Evolutionary conservation across 1,140 invertebrate species (phyloP), one percentile per base, ranked within the genome.

Genomic region (Apis laboriosa): DNA sequence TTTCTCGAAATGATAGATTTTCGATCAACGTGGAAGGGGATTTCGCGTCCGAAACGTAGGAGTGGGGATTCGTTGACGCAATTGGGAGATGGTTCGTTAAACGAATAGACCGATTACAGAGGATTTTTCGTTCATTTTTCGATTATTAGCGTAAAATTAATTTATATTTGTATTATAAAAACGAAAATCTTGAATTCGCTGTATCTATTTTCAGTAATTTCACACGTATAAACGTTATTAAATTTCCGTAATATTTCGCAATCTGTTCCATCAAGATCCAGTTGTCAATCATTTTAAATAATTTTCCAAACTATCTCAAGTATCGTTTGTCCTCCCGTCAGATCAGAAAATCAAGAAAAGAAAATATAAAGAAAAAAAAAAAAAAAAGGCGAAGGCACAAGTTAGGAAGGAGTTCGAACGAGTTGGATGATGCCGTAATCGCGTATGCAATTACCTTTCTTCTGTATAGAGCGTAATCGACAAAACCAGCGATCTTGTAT

Each of bases 401-500:
- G 15, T 43, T 43, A 43, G 0, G 15, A n/a, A 17, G 63, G 21
- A 56, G 51, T 24, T 43, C 19, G 49, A 21, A 51, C 49, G 49
- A 28, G 70, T 17, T 34, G 15, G 17, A 43, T 53, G 70, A 43
- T 73, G 51, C 71, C 71, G 63, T 75, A 75, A 77, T 77, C 60
- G 80, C 80, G 13, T 19, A 24, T 17, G 73, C 73, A 68, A 81
- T 81, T 77, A 81, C 51, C 43, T 0, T 43, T 43, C 9, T 24
- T 43, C 24, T 66, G 80, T 76, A 81, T 81, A 60, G 55, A 58
- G 34, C 61, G 80, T 68, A 81, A 77, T 81, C 64, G 73, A 68
- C 70, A 63, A 21, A 15, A 28, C 56, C 28, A 12, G 53, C 55
- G 73, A 68, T 76, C 64, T 21, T 8, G 9, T 68, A 76, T 81